Conservation (phyloP, 53 echinoderm and acorn worm species). For the Actinopyga echinites region DNA sequence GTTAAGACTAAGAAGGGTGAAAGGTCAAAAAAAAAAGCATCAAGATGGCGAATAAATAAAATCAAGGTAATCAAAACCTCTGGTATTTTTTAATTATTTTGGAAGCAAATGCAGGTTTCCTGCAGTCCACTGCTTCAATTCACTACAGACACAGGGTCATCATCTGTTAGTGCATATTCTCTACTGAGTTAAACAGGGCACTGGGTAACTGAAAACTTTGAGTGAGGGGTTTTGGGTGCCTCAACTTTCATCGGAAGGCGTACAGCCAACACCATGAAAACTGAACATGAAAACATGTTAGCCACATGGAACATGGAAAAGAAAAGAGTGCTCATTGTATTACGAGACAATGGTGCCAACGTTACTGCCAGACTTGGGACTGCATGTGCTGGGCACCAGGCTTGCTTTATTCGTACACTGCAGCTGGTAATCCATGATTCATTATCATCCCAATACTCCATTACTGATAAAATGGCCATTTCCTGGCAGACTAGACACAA, state of each 20-base stretch:
- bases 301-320: not conserved
- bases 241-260: no score
- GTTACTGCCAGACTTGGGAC: not conserved
- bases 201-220: no score
- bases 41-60: no score
- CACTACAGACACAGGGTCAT: not conserved
- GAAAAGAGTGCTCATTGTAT: conserved; percentile 1
- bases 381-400: conserved; percentile 18
- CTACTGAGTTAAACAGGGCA: no score
- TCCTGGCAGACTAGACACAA: conserved; percentile 10
- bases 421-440: conserved; percentile 36
- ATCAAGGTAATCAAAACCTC: no score
- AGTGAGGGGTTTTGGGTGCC: no score
- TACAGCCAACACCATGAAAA: not conserved
- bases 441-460: not conserved
- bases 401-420: conserved; percentile 35
- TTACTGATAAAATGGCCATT: conserved; percentile 12
- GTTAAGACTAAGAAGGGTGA: no score
- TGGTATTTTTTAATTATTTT: no score
- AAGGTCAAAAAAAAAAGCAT: no score
- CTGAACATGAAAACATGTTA: conserved; percentile 5
- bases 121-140: no score
- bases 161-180: no score
- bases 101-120: no score
- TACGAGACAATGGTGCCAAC: conserved; percentile 35